A percentile compares a stretch with the other conserved stretches of the same genome.
Evolutionary conservation across 1,140 invertebrate species (phyloP).

Genomic region (Drosophila willistoni): DNA sequence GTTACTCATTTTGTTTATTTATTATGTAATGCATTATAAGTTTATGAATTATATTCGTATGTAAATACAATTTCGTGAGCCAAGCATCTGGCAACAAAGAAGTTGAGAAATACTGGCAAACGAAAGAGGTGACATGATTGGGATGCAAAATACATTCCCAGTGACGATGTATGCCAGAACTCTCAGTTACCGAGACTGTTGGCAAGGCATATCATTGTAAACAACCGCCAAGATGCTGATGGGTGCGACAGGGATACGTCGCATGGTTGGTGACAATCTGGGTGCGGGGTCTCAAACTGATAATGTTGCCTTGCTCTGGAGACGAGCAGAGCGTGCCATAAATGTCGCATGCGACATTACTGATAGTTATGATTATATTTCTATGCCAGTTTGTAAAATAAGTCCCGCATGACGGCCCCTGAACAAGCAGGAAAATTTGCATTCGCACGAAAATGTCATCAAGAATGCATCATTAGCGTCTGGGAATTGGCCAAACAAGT

Average conservation of each 20-base stretch:
- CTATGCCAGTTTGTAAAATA: constrained; percentile 31
- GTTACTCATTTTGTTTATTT: too few species aligned
- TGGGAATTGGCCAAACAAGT: constrained; percentile 76
- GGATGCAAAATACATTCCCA: constrained; percentile 69
- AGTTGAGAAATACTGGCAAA: constrained; percentile 25
- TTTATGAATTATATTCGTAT: too few species aligned
- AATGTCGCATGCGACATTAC: constrained; percentile 75
- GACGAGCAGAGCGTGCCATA: constrained; percentile 64
- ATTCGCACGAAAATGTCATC: constrained; percentile 70
- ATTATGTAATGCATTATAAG: too few species aligned
- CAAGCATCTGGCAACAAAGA: too few species aligned
- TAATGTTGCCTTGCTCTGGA: constrained; percentile 57
- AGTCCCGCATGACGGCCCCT: constrained; percentile 39
- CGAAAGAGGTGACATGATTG: constrained; percentile 34
- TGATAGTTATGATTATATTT: constrained; percentile 69
- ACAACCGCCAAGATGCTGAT: constrained; percentile 41
- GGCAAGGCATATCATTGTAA: constrained; percentile 33
- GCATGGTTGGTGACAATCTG: constrained; percentile 60
- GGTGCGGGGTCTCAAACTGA: constrained; percentile 58
- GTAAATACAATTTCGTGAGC: too few species aligned
- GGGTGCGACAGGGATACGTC: constrained; percentile 13
- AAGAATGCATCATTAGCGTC: constrained; percentile 80
- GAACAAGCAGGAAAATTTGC: constrained; percentile 56
- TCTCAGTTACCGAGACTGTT: constrained; percentile 36
- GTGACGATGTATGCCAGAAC: constrained; percentile 61